Percentiles rank a stretch among this genome's conserved stretches.
These are phyloP conservation scores for Trididemnum clinides DNA, from an alignment of 23 tunicate species.

Conservation along the genomic window DNA sequence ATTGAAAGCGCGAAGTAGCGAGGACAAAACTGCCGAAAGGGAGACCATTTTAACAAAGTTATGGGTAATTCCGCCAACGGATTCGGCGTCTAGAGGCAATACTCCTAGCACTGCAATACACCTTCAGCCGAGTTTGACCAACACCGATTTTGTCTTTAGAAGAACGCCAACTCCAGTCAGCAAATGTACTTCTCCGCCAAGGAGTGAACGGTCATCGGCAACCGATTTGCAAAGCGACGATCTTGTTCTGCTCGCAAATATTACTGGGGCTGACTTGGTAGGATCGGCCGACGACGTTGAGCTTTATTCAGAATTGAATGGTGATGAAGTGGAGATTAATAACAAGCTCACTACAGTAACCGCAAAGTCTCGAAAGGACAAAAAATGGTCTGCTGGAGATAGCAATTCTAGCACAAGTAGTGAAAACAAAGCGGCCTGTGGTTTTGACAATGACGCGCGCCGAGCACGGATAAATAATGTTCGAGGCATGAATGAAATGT, in stretches of 20 bases:
- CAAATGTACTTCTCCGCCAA: neutral
- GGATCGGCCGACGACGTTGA: constrained; percentile 34
- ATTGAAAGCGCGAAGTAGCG: constrained; percentile 12
- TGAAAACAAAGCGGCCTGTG: too few species aligned
- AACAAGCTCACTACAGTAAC: too few species aligned
- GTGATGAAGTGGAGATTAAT: too few species aligned
- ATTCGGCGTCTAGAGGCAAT: neutral
- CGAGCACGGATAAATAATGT: too few species aligned
- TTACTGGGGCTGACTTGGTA: constrained; percentile 67
- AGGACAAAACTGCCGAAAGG: neutral
- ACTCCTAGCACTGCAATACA: constrained; percentile 64
- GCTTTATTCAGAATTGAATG: too few species aligned
- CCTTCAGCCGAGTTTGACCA: constrained; percentile 52
- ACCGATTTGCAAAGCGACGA: neutral
- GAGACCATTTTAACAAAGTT: constrained; percentile 50
- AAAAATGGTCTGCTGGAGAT: too few species aligned
- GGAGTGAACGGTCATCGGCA: neutral
- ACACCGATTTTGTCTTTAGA: constrained; percentile 44
- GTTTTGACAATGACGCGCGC: too few species aligned
- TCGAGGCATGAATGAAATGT: too few species aligned
- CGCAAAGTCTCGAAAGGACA: too few species aligned
- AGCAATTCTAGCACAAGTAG: too few species aligned
- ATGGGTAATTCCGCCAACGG: constrained; percentile 80
- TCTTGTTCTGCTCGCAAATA: neutral
- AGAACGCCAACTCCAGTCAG: neutral